phyloP scores from a whole-genome alignment of 2,113 vertebrate species.

The Pteronura brasiliensis region DNA sequence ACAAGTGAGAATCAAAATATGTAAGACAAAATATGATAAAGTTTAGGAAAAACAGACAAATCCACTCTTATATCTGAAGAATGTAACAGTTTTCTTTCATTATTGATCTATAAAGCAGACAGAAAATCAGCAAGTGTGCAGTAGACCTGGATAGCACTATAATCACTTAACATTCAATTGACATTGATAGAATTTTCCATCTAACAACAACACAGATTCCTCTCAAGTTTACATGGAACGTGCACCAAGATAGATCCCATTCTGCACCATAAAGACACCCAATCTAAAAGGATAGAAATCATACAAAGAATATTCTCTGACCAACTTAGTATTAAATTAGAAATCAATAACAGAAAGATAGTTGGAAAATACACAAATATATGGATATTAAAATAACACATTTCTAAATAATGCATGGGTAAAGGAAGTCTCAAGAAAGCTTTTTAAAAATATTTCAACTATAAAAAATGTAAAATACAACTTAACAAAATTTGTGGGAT shows the following conservation, averaged over 20 bases:
- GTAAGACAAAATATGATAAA: not conserved
- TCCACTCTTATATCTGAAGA: not conserved
- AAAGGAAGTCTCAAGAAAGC: not conserved
- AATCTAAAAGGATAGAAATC: not conserved
- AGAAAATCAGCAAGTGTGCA: not conserved
- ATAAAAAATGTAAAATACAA: not conserved
- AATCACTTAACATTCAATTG: not conserved
- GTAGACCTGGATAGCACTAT: not conserved
- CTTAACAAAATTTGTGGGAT: not conserved
- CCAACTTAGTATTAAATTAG: not conserved
- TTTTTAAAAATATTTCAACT: not conserved
- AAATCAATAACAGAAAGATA: not conserved
- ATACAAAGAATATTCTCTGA: not conserved
- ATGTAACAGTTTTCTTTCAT: not conserved
- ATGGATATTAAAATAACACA: not conserved
- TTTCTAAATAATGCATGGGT: not conserved
- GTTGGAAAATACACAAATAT: not conserved
- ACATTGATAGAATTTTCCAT: not conserved
- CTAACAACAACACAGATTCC: not conserved
- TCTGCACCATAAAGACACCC: not conserved
- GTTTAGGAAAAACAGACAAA: not conserved
- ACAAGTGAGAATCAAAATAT: not conserved
- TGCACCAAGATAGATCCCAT: not conserved
- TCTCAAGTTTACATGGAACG: not conserved
- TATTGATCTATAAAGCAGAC: not conserved